Base-by-base conservation (phyloP, 2,113 vertebrate species). In the Origma solitaria region DNA sequence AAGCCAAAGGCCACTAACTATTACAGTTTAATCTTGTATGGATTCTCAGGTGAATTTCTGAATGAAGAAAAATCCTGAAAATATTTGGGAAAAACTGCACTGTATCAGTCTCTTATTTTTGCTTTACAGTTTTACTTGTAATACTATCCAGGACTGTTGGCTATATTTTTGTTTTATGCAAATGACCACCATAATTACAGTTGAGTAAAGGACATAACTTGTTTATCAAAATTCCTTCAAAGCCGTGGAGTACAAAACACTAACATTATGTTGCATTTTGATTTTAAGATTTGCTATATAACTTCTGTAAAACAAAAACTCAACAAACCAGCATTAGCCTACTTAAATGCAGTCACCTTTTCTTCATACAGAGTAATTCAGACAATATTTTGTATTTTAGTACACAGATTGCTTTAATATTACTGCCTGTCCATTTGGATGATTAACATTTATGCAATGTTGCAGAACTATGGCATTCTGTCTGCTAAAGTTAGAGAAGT, bases 201-300 rank as follows among this genome's bases (percentile, higher is more conserved):
- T 33, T 94, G 81, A 92, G 35, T 61, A 77, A 94, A 92, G 38
- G 42, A 11, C 23, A 31, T 58, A 47, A 77, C n/a, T 80, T 56
- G 21, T 33, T 73, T 82, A 80, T 88, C 38, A 83, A 58, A 82
- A 77, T 76, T 94, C 22, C 66, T 97, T 95, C 86, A 35, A 93
- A 95, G 64, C 37, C 47, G 50, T 5, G 8, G 85, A 82, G 22
- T 78, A 85, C 45, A 94, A 12, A 69, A 71, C 86, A 58, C 38
- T 93, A 94, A 92, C 3, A 2, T 57, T 78, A n/a, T 72, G 86
- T 92, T 97, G 72, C 75, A 96, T 97, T 95, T 96, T 95, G 94
- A 86, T 88, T 78, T 90, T n/a, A 91, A 85, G 89, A 60, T 91
- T 97, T 95, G 42, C 77, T 84, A 23, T 49, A 64, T 33, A 57